Base-by-base conservation (phyloP, 1,140 invertebrate species). In the Calycopis cecrops region DNA sequence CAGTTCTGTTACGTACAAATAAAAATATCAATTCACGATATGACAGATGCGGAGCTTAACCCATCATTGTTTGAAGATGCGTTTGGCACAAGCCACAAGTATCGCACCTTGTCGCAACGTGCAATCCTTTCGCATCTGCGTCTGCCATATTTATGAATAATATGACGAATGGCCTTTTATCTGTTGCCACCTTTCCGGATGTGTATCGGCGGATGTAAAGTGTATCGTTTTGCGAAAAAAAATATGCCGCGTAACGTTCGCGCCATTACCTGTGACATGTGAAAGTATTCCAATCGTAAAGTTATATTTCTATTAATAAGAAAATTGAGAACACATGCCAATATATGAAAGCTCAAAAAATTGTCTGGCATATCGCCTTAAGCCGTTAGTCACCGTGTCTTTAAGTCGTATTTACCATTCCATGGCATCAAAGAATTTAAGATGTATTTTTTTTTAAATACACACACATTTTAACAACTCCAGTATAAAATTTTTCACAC, bases 81-180 rank as follows among this genome's bases (percentile, higher is more conserved):
- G 65, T 79, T 78, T 73, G 80, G 80, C 83, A 75, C 80, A 86
- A 82, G 83, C 79, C 76, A 77, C 59, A 60, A 35, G 49, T 48
- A 62, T 66, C 71, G 63, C 79, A 86, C 83, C 83, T 86, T 86
- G 79, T 73, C 70, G 52, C 49, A 77, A 83, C 80, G 75, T 83
- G 82, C 78, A 85, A 86, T 86, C 83, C 83, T 86, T 85, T 86
- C 76, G 63, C 80, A 86, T 86, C 83, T 86, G 82, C 82, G 67
- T 78, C 71, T 77, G 82, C 82, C 79, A 28, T 81, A 83, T 81
- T 81, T 85, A 80, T 86, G 80, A 86, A 86, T 84, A 81, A 84
- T 84, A 86, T 84, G 83, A 86, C 80, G 80, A 84, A 86, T 84
- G 37, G 55, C 78, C 67, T 84, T 84, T 84, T 77, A 71, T 73